A percentile compares a stretch with the other conserved stretches of the same genome.
phyloP scores from a whole-genome alignment of 2,888 invertebrate species.

The Lasioglossum malachurum region DNA sequence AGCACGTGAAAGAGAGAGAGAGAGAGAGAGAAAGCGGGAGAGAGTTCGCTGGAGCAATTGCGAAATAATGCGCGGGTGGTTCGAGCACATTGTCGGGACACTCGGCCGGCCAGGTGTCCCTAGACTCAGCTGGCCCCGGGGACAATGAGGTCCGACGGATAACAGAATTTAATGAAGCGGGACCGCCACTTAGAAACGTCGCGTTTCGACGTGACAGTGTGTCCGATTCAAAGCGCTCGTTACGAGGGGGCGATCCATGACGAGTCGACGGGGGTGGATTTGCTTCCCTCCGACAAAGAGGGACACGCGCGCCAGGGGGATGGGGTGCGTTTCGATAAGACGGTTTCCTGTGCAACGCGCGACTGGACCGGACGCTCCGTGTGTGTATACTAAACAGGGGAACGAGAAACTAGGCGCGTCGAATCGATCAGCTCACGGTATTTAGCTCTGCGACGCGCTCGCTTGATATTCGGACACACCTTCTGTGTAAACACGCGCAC shows the following conservation, averaged over 20 bases:
- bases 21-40: neutral
- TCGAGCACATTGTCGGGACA: constrained; percentile 43
- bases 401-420: constrained; percentile 46
- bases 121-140: constrained; percentile 17
- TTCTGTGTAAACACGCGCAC: constrained; percentile 6
- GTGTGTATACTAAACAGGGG: constrained; percentile 11
- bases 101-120: constrained; percentile 57
- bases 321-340: constrained; percentile 48
- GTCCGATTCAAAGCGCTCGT: constrained; percentile 69
- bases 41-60: constrained; percentile 46
- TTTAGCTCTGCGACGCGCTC: neutral
- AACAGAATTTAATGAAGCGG: constrained; percentile 71
- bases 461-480: neutral
- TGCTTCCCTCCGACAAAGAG: constrained; percentile 43
- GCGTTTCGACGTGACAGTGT: constrained; percentile 64
- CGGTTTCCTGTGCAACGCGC: constrained; percentile 29
- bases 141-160: constrained; percentile 64
- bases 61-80: constrained; percentile 63
- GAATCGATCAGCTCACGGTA: constrained; percentile 22
- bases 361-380: neutral
- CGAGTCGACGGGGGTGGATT: constrained; percentile 37
- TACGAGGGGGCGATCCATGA: constrained; percentile 57
- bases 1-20: neutral
- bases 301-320: neutral
- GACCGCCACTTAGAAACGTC: constrained; percentile 65